Conservation (phyloP, 1,140 invertebrate species). For the Heterodera carotae region DNA sequence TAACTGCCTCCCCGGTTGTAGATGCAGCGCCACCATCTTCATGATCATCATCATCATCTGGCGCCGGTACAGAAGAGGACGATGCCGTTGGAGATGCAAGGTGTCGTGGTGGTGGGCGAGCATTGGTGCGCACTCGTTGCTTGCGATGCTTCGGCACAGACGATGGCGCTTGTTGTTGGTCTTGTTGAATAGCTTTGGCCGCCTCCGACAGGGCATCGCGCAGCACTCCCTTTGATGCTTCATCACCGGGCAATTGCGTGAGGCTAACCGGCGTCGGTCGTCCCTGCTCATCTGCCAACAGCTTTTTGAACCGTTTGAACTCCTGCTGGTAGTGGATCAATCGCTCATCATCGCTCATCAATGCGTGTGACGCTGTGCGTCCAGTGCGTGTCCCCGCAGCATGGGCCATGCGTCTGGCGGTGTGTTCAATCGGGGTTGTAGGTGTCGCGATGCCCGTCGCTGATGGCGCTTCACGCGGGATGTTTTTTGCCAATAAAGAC, state of each 20-base stretch:
- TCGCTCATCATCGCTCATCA: not conserved
- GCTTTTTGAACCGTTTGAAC: not conserved
- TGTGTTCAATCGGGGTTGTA: not conserved
- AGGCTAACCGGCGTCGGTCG: not conserved
- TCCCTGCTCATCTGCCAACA: not conserved
- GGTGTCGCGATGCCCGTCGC: not conserved
- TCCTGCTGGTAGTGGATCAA: not conserved
- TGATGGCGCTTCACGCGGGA: too few species aligned
- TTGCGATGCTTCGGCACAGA: not conserved
- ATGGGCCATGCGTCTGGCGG: not conserved
- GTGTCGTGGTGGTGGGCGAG: too few species aligned
- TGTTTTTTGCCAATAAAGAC: not conserved
- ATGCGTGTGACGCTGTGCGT: not conserved
- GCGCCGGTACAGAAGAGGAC: too few species aligned
- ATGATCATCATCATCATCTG: too few species aligned
- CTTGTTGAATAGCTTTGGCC: not conserved
- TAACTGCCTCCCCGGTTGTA: not conserved
- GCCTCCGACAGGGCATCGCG: not conserved
- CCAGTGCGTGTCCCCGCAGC: not conserved
- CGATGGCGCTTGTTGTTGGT: not conserved
- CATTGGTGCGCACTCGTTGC: too few species aligned
- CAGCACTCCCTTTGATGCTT: not conserved
- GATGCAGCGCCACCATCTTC: too few species aligned
- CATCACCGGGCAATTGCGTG: not conserved
- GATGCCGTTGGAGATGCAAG: too few species aligned